Evolutionary conservation across 2,113 vertebrate genomes (phyloP), one percentile per base, ranked within the genome.

Genomic region (Sceloporus undulatus): DNA sequence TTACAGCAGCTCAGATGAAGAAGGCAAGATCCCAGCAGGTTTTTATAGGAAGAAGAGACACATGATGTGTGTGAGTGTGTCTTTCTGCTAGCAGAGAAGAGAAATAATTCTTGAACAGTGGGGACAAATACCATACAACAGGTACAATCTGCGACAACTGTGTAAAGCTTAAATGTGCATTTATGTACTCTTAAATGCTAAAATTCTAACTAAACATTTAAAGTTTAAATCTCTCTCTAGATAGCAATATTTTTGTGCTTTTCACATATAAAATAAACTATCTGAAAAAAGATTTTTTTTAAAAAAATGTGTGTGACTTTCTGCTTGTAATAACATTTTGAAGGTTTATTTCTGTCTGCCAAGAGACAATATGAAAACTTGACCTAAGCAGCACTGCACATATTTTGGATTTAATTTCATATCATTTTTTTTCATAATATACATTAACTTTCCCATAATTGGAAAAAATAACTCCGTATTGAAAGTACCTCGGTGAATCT

Each of bases 381-480:
- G 10, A n/a, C 0, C 0, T 75, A 29, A 84, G 29, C 7, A 4
- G 0, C 6, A 3, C 7, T 87, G 9, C 9, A 62, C 56, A n/a
- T 0, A 25, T 1, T 40, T 62, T 18, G 14, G 3, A 18, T 29
- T 85, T 90, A 86, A 11, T 23, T 93, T 85, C 84, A 14, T 1
- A 1, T 70, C 0, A 1, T 70, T 62, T 0, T 21, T 89, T 2
- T 25, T 34, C 78, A 23, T 85, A 88, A 0, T 84, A 65, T 14
- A 40, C 14, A 75, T 56, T 71, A 13, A 56, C n/a, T 23, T 80
- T 81, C 29, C 7, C 0, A 29, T 87, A 10, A 75, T 87, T 40
- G 62, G 5, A 79, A 62, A 70, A 0, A 1, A 54, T 48, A 56
- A 48, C 81, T 5, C 79, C 1, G 0, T 77, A 16, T 74, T 29